Conservation (phyloP, 2,113 vertebrate genomes). For the Mellivora capensis region DNA sequence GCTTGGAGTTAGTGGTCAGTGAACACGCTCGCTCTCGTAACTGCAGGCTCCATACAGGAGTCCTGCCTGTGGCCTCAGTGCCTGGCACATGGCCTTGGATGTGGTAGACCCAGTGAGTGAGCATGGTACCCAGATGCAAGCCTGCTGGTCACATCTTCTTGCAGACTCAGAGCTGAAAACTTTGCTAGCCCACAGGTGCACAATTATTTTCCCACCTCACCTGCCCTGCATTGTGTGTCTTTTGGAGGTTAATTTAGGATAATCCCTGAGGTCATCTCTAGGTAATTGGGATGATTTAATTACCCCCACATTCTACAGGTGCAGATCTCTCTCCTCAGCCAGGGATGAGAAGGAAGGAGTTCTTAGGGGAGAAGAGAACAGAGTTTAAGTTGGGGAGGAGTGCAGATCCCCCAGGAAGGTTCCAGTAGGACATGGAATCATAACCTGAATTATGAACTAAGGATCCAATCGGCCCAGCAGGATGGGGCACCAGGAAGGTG, state of each 20-base stretch:
- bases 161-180: not conserved
- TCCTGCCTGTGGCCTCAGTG: not conserved
- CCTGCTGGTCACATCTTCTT: not conserved
- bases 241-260: slow-evolving; percentile 6
- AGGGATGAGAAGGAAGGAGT: not conserved
- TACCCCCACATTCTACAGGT: not conserved
- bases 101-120: not conserved
- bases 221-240: not conserved
- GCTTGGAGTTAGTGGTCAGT: not conserved
- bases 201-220: not conserved
- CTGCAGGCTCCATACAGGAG: not conserved
- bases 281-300: slow-evolving; percentile 39
- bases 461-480: not conserved
- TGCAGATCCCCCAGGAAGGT: not conserved
- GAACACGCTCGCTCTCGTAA: not conserved
- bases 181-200: not conserved
- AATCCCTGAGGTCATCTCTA: slow-evolving; percentile 7
- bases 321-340: slow-evolving; percentile 11
- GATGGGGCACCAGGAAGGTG: not conserved
- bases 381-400: not conserved
- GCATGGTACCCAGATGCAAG: not conserved
- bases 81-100: not conserved
- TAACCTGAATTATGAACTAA: not conserved
- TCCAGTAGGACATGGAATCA: not conserved
- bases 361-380: not conserved